These are phyloP conservation scores for Mesochorus sp. DNA, from an alignment of 2,888 invertebrate species.

Conservation along the genomic window DNA sequence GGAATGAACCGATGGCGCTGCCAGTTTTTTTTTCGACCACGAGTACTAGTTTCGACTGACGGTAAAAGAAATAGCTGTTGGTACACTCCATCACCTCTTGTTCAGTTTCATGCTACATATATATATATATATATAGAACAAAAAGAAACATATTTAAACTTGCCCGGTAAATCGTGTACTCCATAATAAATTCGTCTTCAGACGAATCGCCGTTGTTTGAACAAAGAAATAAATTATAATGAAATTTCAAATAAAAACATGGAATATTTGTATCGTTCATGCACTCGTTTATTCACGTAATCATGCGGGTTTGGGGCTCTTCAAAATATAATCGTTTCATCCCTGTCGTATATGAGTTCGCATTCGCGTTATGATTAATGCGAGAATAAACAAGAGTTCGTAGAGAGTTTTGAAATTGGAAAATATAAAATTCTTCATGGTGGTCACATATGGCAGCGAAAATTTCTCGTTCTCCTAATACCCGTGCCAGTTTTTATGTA, in stretches of 20 bases:
- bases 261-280: not conserved
- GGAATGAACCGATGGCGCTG: conserved; percentile 28
- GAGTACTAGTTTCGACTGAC: conserved; percentile 33
- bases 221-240: not conserved
- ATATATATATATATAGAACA: too few relatives aligned
- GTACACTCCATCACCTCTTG: conserved; percentile 22
- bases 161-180: not conserved
- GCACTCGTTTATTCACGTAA: not conserved
- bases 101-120: too few relatives aligned
- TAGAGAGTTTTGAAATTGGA: conserved; percentile 44
- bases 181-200: too few relatives aligned
- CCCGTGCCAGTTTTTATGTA: conserved; percentile 9
- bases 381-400: conserved; percentile 46
- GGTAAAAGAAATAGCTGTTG: conserved; percentile 54
- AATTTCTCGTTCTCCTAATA: conserved; percentile 20
- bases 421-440: conserved; percentile 51
- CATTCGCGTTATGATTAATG: conserved; percentile 18
- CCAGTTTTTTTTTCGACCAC: not conserved
- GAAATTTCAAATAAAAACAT: not conserved
- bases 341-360: not conserved
- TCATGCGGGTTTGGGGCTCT: not conserved
- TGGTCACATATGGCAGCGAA: conserved; percentile 13
- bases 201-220: too few relatives aligned
- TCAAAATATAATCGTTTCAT: not conserved
- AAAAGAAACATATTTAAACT: not conserved